Evolutionary conservation across 2,888 invertebrate species (phyloP), one percentile per base, ranked within the genome.

Genomic region (Drosophila ustulata): DNA sequence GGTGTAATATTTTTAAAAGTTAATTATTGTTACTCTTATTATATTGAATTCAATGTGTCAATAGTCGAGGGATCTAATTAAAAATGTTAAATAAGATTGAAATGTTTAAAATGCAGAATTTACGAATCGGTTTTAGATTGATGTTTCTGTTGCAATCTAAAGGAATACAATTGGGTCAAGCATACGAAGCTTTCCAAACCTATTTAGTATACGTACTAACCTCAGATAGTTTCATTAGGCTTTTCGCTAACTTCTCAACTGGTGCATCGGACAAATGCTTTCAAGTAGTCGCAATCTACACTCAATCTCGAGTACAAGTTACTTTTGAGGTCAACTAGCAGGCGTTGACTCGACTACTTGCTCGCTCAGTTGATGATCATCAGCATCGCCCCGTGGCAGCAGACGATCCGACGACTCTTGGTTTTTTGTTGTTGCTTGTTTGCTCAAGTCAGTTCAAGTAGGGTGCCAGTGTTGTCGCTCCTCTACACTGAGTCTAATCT

Each of bases 281-380:
- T 72, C 62, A 63, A 63, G 52, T 63, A 47, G 59, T 66, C 37
- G 37, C 37, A 65, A 75, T 71, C 72, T 64, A 59, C 47, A 47
- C 56, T 26, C 34, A 37, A 57, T 58, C 62, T 46, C 26, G 39
- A 50, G 62, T 57, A 66, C 56, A 63, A 46, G 58, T 49, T 43
- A 64, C 37, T 71, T 74, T 66, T 72, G 66, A 62, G 82, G 80
- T 82, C 82, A 80, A 68, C 80, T 62, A 63, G 43, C 71, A 66
- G 72, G 67, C 72, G 65, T 71, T 67, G 71, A 66, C 66, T 75
- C 50, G 41, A 46, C 45, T 49, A 26, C 63, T 63, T 47, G 70
- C 30, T 39, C 37, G 25, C 47, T 61, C 39, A 46, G 71, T 41
- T 63, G 57, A 66, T 63, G 25, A 55, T 55, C 45, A 45, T 45